These are phyloP conservation scores for Pyrocoelia pectoralis DNA, from an alignment of 2,888 invertebrate species.

Conservation along the genomic window DNA sequence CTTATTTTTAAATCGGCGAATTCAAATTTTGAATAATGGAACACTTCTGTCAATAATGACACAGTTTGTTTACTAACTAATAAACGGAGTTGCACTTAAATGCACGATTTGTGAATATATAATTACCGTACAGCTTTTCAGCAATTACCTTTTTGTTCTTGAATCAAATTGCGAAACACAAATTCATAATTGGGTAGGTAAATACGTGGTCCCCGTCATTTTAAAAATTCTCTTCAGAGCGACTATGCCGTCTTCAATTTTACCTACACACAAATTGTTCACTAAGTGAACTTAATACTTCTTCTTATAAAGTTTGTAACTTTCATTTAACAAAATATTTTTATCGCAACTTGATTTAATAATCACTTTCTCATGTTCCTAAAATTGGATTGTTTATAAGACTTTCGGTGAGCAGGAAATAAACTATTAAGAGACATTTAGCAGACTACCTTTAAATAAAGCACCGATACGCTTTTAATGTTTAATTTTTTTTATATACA, in stretches of 20 bases:
- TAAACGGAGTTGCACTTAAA: conserved; percentile 50
- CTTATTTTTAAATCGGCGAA: conserved; percentile 50
- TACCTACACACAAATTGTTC: too few relatives aligned
- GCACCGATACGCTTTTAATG: conserved; percentile 5
- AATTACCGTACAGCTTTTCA: conserved; percentile 40
- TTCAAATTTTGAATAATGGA: conserved; percentile 48
- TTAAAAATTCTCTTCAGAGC: too few relatives aligned
- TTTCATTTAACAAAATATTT: too few relatives aligned
- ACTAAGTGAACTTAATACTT: too few relatives aligned
- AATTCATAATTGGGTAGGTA: neutral
- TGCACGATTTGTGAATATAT: conserved; percentile 46
- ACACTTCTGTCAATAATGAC: conserved; percentile 51
- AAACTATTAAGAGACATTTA: conserved; percentile 56
- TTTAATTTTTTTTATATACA: neutral
- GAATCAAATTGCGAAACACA: neutral
- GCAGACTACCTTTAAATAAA: conserved; percentile 49
- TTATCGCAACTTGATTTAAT: neutral
- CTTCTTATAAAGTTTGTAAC: too few relatives aligned
- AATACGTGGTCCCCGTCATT: neutral
- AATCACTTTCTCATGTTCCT: conserved; percentile 16
- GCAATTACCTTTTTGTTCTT: conserved; percentile 36
- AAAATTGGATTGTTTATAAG: conserved; percentile 16
- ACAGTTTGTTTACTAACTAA: conserved; percentile 47
- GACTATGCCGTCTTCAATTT: too few relatives aligned
- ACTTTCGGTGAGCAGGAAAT: conserved; percentile 35